Evolutionary conservation across 2,797 vertebrate genomes (phyloP).

Genomic region (Sarcophilus harrisii): DNA sequence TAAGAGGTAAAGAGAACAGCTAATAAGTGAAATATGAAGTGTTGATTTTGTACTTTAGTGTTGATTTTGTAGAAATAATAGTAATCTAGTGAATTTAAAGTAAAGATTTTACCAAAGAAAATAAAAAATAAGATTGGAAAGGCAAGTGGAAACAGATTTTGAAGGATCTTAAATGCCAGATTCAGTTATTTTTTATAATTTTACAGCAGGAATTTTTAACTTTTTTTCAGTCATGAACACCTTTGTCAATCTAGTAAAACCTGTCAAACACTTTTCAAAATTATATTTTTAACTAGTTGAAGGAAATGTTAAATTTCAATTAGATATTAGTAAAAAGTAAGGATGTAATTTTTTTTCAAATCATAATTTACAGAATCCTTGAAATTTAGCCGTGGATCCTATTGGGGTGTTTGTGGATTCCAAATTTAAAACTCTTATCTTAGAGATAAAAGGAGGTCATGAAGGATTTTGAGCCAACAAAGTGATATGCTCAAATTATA

Average conservation of each 20-base stretch:
- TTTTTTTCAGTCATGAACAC: background rate
- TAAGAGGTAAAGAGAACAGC: background rate
- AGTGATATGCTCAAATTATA: background rate
- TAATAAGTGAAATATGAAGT: background rate
- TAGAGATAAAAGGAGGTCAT: background rate
- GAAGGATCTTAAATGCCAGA: background rate
- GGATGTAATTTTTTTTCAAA: background rate
- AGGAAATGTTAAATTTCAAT: background rate
- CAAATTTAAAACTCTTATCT: background rate
- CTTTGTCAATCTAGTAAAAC: background rate
- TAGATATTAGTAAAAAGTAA: background rate
- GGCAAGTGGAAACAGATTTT: background rate
- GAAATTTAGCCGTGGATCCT: background rate
- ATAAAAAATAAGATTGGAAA: background rate
- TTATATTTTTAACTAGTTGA: background rate
- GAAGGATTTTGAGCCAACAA: background rate
- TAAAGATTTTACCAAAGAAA: background rate
- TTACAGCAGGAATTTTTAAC: background rate
- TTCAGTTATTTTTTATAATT: background rate
- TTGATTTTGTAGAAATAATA: background rate
- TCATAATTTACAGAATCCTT: background rate
- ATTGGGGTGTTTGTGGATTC: background rate
- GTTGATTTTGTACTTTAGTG: no score
- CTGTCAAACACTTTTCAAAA: background rate
- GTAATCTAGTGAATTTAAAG: background rate